phyloP scores from a whole-genome alignment of 1,140 invertebrate species.

The Drosophila novamexicana region DNA sequence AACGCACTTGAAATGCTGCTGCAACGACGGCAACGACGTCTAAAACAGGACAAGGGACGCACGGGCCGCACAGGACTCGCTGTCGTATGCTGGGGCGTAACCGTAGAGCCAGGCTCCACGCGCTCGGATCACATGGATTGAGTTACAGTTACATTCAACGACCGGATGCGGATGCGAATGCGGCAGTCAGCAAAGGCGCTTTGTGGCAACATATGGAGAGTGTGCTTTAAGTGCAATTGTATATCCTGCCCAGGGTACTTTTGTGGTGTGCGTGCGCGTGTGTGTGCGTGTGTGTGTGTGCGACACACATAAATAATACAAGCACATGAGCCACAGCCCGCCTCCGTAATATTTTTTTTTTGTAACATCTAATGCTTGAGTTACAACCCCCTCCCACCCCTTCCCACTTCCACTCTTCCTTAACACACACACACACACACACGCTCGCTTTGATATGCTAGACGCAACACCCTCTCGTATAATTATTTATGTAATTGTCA shows the following conservation, averaged over 20 bases:
- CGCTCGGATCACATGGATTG: constrained; percentile 36
- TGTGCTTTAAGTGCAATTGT: constrained; percentile 78
- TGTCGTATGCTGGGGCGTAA: constrained; percentile 32
- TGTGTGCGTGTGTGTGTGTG: constrained; percentile 15
- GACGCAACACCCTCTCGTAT: constrained; percentile 68
- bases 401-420: no score
- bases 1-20: constrained; percentile 77
- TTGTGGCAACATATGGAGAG: constrained; percentile 75
- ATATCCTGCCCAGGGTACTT: constrained; percentile 61
- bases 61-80: background rate
- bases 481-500: constrained; percentile 82
- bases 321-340: constrained; percentile 36
- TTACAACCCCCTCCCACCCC: constrained; percentile 7
- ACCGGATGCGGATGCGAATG: constrained; percentile 47
- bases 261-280: constrained; percentile 57
- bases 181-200: constrained; percentile 58
- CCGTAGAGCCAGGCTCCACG: constrained; percentile 29
- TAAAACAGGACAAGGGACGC: background rate
- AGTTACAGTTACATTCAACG: constrained; percentile 50
- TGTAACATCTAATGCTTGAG: constrained; percentile 49
- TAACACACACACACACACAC: constrained; percentile 16
- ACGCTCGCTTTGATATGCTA: constrained; percentile 24
- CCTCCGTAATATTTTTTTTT: background rate
- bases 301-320: constrained; percentile 74
- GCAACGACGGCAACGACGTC: constrained; percentile 22